Percentiles rank a stretch among this genome's conserved stretches.
These are phyloP conservation scores for Orchesella cincta DNA, from an alignment of 1,140 invertebrate genomes.

Conservation along the genomic window DNA sequence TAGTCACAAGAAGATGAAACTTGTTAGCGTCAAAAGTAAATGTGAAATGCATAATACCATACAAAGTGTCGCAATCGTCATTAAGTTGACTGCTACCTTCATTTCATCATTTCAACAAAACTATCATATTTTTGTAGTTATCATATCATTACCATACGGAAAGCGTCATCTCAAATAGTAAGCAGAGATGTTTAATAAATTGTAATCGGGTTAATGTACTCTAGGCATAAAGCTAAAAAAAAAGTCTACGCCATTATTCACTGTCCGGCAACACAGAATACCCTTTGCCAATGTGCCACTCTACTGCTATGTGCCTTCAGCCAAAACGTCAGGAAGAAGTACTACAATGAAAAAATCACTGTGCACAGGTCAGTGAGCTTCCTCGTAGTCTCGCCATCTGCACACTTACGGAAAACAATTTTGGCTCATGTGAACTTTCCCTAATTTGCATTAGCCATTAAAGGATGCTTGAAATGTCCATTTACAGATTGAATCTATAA, in stretches of 20 bases:
- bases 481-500: constrained; percentile 7
- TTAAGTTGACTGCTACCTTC: too few relatives aligned
- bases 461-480: constrained; percentile 7
- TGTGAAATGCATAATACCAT: too few relatives aligned
- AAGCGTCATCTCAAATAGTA: not conserved
- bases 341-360: not conserved
- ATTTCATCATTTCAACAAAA: too few relatives aligned
- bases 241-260: not conserved
- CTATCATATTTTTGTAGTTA: too few relatives aligned
- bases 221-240: not conserved
- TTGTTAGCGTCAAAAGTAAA: too few relatives aligned
- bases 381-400: not conserved
- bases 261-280: too few relatives aligned
- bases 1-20: too few relatives aligned
- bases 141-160: not conserved
- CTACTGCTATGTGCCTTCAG: not conserved
- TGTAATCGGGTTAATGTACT: constrained; percentile 13
- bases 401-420: not conserved
- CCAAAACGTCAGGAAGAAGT: not conserved
- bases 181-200: not conserved
- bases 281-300: too few relatives aligned
- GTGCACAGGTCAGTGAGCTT: constrained; percentile 14
- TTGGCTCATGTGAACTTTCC: constrained; percentile 18
- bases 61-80: too few relatives aligned
- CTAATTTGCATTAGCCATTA: constrained; percentile 27